These are phyloP conservation scores for Sialia sialis DNA, from an alignment of 2,113 vertebrate species.

Conservation along the genomic window DNA sequence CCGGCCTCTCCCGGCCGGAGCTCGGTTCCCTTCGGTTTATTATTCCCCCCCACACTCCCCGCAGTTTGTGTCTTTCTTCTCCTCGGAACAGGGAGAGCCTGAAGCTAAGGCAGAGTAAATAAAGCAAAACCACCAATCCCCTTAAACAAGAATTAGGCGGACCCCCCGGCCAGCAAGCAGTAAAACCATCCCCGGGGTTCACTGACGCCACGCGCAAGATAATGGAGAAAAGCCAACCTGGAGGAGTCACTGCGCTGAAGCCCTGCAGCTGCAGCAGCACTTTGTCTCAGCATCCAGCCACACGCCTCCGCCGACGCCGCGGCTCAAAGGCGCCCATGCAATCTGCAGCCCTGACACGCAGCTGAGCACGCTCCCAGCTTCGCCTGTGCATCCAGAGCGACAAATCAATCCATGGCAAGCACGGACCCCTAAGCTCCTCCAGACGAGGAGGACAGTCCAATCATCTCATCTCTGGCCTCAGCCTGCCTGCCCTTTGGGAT, in stretches of 20 bases:
- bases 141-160: neutral
- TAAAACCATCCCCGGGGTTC: neutral
- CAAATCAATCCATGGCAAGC: neutral
- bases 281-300: constrained; percentile 7
- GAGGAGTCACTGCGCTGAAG: neutral
- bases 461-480: neutral
- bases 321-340: neutral
- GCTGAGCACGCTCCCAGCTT: neutral
- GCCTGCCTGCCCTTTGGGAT: neutral
- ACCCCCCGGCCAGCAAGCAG: neutral
- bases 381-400: neutral
- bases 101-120: neutral
- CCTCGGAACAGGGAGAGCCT: neutral
- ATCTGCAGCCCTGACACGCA: neutral
- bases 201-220: neutral
- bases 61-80: neutral
- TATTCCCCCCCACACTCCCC: neutral
- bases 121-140: neutral
- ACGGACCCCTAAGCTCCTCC: neutral
- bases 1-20: neutral
- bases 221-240: neutral
- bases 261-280: neutral
- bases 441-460: neutral
- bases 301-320: neutral
- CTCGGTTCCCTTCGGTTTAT: neutral